These are phyloP conservation scores for Quadriops clusia DNA, from an alignment of 2,888 invertebrate species.

Conservation along the genomic window DNA sequence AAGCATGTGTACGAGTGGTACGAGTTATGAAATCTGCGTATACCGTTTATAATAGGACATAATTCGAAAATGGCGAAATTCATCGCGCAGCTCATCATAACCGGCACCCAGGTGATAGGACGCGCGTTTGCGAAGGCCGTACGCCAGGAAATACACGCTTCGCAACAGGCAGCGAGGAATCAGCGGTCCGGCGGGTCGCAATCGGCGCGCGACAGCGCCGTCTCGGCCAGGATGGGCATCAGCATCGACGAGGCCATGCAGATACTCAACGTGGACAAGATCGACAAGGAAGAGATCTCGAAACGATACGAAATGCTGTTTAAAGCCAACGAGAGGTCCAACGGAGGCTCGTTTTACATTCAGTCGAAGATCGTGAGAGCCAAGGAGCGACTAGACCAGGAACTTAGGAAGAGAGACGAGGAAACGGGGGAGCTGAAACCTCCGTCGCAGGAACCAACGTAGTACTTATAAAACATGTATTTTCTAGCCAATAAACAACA, in stretches of 20 bases:
- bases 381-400: conserved; percentile 69
- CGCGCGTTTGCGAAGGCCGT: conserved; percentile 44
- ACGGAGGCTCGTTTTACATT: conserved; percentile 90
- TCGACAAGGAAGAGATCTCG: conserved; percentile 50
- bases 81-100: conserved; percentile 9
- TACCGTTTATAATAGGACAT: too few relatives aligned
- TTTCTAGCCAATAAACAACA: too few relatives aligned
- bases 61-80: too few relatives aligned
- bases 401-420: conserved; percentile 41
- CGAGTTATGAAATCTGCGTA: too few relatives aligned
- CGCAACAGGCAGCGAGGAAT: conserved; percentile 64
- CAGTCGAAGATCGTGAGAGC: conserved; percentile 90
- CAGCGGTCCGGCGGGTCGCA: conserved; percentile 14
- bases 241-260: conserved; percentile 66
- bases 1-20: too few relatives aligned
- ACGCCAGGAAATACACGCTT: conserved; percentile 63
- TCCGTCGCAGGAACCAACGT: too few relatives aligned
- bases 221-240: conserved; percentile 12
- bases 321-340: conserved; percentile 71
- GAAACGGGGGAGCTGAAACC: too few relatives aligned
- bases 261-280: conserved; percentile 69
- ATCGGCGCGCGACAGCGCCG: conserved; percentile 1
- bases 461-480: too few relatives aligned
- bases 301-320: conserved; percentile 78
- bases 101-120: conserved; percentile 17